Evolutionary conservation across 2,888 invertebrate species (phyloP), one percentile per base, ranked within the genome.

Genomic region (Oegoconia quadripuncta): DNA sequence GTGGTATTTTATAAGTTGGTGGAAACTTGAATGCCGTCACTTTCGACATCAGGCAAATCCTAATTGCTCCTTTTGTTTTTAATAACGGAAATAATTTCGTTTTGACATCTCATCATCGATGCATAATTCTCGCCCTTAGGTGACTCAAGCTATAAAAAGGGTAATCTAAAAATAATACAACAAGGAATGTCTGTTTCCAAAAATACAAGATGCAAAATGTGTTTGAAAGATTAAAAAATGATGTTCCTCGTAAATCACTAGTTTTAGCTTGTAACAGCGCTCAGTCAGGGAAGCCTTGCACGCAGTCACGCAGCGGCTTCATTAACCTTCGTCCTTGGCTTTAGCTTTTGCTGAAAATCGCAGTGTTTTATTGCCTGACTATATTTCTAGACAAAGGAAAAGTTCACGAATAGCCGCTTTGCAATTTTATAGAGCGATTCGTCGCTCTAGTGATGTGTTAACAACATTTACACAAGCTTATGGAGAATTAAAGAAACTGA

Each of bases 261-360:
- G 11, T n/a, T 39, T 29, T 1, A 29, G n/a, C 13, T 8, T 22
- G 11, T 25, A 39, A 41, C 26, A 27, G 31, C 32, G 18, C 11
- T 16, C 7, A 14, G 39, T 48, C 46, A 40, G 37, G 37, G 31
- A 39, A 38, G 39, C 68, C 68, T 66, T 64, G 64, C 39, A 35
- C 42, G 42, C 46, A 65, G 66, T 71, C 74, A 74, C 74, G 74
- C 67, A 70, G 55, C 41, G 48, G 47, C 58, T 66, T 68, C 67
- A 65, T 74, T 73, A 67, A 42, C 34, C 16, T 17, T 44, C 50
- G 72, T 61, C 73, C 74, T 74, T 74, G 73, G 40, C 42, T 44
- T 3, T 7, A 27, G 30, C 11, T 22, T 17, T 16, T 16, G 2
- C 14, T 11, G 12, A 16, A 37, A 33, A 13, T 22, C 15, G 12